Base-by-base conservation (phyloP, 2,797 vertebrate species). In the Jordanella pulchra region DNA sequence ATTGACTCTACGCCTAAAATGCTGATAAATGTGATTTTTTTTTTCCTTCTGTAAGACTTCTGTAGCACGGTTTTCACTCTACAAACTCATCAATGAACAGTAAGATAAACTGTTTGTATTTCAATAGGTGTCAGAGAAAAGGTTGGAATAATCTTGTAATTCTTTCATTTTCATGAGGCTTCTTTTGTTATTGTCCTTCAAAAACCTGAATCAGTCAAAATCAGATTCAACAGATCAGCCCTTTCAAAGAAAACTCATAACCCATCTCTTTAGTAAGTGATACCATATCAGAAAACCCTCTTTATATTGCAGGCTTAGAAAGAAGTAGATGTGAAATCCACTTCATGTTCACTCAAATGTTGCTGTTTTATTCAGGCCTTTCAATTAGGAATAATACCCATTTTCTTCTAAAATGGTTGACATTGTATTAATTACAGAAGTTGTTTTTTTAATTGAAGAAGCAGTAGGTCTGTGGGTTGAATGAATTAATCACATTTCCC, bases 401-500 rank as follows among this genome's bases (percentile, higher is more conserved):
- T 60, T 60, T 60, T 63, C 35, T 25, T 63, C n/a, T 13, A 18
- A 39, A 39, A 13, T 25, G 23, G 35, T n/a, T 42, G 32, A 61
- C 58, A 61, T 61, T 63, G 42, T 44, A 48, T 13, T 21, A 50
- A 28, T 12, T 28, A 66, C 27, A 50, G 45, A 13, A 12, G 45
- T 13, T 48, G 30, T 6, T 50, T 55, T 67, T 67, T 67, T n/a
- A 44, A 11, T 32, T 32, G 14, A 75, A 44, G 71, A 72, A 75
- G 54, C 14, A 48, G 27, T 47, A 28, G 68, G 35, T 7, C 21
- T 35, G 66, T 67, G 68, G 76, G 73, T 53, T 35, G 64, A 73
- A 27, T 50, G 7, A 66, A 58, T 86, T 58, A 76, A 72, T 74
- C 51, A 54, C 14, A 67, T 78, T 74, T 67, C 39, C 53, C 44